Base-by-base conservation (phyloP, 2,113 vertebrate species). In the Amblyopsis rosae region DNA sequence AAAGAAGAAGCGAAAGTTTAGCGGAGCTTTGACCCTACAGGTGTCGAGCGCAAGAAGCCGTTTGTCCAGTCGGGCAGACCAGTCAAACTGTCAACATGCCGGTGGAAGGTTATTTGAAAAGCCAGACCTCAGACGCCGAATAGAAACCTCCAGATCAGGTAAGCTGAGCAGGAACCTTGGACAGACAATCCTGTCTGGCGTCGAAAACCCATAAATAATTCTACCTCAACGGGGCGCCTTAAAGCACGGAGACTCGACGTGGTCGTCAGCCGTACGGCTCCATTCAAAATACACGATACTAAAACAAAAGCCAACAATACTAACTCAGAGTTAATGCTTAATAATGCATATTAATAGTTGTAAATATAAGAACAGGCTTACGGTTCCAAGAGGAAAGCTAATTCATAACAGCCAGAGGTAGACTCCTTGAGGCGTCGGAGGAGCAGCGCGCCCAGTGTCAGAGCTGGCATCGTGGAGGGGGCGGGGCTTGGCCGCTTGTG, bases 181-280 rank as follows among this genome's bases (percentile, higher is more conserved):
- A 46, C 32, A 8, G 15, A 2, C 9, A n/a, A 35, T 62, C 10
- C 1, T 12, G 72, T 58, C 73, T 54, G 33, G 41, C 55, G 56
- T 76, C 46, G 35, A 70, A 82, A 74, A 0, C 67, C 50, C 70
- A 86, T 88, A 64, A 87, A 82, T 65, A 75, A 88, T 87, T 88
- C 83, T 84, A 78, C 33, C 32, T 12, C 3, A 58, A 16, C 35
- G 32, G 3, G 4, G 11, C 4, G 19, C 51, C 15, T 41, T 55
- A 46, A 55, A 13, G 12, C 48, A 49, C 3, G 12, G 9, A 64
- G 32, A 3, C 46, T 16, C 35, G 62, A 53, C 54, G 10, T 10
- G 12, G 26, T 49, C 51, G 58, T 49, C 64, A 76, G 66, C 51
- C 72, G 59, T 3, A 67, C n/a, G 58, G 59, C 45, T 68, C 1